Conservation (phyloP, 1,140 invertebrate species). For the Drosophila melanica region DNA sequence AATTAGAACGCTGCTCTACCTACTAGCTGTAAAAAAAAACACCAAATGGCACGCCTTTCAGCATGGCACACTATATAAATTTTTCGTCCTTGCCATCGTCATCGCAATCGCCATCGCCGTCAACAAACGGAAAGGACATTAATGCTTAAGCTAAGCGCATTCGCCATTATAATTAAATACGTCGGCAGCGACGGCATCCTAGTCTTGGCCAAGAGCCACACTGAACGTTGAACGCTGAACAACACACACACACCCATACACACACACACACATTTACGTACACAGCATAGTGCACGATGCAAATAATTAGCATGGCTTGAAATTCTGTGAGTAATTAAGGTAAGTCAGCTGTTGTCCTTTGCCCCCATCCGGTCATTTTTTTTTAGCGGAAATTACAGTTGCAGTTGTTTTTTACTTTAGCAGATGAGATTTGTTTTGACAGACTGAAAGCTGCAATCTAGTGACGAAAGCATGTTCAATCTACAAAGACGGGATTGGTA, state of each 20-base stretch:
- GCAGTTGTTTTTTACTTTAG: constrained; percentile 33
- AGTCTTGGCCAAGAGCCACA: constrained; percentile 14
- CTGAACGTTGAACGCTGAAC: neutral
- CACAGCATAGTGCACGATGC: constrained; percentile 44
- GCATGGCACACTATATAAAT: constrained; percentile 1
- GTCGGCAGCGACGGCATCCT: constrained; percentile 25
- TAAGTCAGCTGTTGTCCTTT: constrained; percentile 71
- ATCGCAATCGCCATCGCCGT: constrained; percentile 20
- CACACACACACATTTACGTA: neutral
- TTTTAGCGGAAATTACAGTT: constrained; percentile 69
- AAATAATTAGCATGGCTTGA: constrained; percentile 75
- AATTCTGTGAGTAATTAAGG: constrained; percentile 76
- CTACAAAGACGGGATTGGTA: too few relatives aligned
- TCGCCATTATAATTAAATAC: constrained; percentile 76
- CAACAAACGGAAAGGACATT: constrained; percentile 72
- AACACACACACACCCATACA: constrained; percentile 12
- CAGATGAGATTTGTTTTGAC: constrained; percentile 29
- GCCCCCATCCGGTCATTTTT: constrained; percentile 8
- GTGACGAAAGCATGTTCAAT: too few relatives aligned
- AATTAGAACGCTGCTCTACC: constrained; percentile 28
- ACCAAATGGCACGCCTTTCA: constrained; percentile 31
- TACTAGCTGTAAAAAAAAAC: neutral
- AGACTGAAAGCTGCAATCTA: neutral
- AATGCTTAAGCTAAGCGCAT: constrained; percentile 62
- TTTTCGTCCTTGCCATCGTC: constrained; percentile 22